Evolutionary conservation across 1,140 invertebrate species (phyloP).

Genomic region (Probaryconus sp.): DNA sequence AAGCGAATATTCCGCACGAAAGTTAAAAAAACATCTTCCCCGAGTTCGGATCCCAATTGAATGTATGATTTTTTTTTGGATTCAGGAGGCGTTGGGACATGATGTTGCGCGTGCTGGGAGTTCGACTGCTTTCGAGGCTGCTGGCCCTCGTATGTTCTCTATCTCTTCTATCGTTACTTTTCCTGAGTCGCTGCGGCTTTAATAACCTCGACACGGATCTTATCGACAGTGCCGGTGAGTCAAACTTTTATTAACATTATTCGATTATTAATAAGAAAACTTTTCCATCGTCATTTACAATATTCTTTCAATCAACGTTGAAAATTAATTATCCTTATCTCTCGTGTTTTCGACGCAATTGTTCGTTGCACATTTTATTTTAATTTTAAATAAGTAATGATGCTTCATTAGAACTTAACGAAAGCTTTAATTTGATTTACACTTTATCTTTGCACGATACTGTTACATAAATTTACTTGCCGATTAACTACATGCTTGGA

Average conservation of each 20-base stretch:
- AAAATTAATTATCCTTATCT: too few relatives aligned
- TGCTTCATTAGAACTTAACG: too few relatives aligned
- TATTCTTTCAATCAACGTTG: too few relatives aligned
- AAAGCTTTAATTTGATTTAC: too few relatives aligned
- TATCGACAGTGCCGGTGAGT: constrained; percentile 71
- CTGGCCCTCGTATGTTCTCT: constrained; percentile 80
- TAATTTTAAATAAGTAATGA: too few relatives aligned
- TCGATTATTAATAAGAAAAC: constrained; percentile 33
- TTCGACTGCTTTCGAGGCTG: constrained; percentile 79
- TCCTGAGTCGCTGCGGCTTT: constrained; percentile 80
- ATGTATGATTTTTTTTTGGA: constrained; percentile 46
- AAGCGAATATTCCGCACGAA: neutral
- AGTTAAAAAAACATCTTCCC: constrained; percentile 6
- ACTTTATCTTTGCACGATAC: too few relatives aligned
- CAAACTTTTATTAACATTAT: constrained; percentile 39
- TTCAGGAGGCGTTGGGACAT: constrained; percentile 74
- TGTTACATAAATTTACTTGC: too few relatives aligned
- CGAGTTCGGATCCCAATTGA: constrained; percentile 25
- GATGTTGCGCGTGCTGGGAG: constrained; percentile 79
- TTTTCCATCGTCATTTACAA: too few relatives aligned
- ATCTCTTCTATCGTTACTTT: constrained; percentile 79
- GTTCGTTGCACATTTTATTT: too few relatives aligned
- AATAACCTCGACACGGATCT: constrained; percentile 72
- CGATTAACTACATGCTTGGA: too few relatives aligned
- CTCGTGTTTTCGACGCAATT: too few relatives aligned